These are phyloP conservation scores for Argya squamiceps DNA, from an alignment of 2,797 vertebrate species.

Conservation along the genomic window DNA sequence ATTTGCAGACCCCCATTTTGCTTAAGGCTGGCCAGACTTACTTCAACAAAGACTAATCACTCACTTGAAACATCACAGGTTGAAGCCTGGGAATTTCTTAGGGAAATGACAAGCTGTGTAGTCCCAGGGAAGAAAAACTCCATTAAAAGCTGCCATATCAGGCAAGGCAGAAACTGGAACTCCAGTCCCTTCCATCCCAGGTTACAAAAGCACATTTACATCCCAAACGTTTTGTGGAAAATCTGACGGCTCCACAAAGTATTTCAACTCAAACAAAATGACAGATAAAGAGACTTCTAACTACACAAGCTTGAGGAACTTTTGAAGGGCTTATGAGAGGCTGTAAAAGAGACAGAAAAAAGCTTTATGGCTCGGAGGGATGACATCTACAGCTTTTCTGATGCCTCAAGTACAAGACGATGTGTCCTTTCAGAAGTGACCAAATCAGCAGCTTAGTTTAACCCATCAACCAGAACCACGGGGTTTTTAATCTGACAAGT, in stretches of 20 bases:
- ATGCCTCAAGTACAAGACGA: not conserved
- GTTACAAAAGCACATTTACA: not conserved
- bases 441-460: not conserved
- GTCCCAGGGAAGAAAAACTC: not conserved
- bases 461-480: not conserved
- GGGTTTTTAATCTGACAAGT: not conserved
- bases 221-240: not conserved
- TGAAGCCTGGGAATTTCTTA: not conserved
- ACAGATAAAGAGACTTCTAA: not conserved
- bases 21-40: not conserved
- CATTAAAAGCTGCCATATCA: not conserved
- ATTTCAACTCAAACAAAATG: not conserved
- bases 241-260: not conserved
- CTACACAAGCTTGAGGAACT: not conserved
- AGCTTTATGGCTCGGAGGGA: not conserved
- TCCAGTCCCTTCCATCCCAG: not conserved
- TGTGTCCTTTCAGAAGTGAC: not conserved
- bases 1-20: not conserved
- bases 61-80: not conserved
- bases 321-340: not conserved
- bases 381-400: not conserved
- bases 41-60: not conserved
- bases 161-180: not conserved
- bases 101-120: not conserved
- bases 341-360: not conserved